Evolutionary conservation across 2,888 invertebrate species (phyloP), one percentile per base, ranked within the genome.

Genomic region (Sesia apiformis): DNA sequence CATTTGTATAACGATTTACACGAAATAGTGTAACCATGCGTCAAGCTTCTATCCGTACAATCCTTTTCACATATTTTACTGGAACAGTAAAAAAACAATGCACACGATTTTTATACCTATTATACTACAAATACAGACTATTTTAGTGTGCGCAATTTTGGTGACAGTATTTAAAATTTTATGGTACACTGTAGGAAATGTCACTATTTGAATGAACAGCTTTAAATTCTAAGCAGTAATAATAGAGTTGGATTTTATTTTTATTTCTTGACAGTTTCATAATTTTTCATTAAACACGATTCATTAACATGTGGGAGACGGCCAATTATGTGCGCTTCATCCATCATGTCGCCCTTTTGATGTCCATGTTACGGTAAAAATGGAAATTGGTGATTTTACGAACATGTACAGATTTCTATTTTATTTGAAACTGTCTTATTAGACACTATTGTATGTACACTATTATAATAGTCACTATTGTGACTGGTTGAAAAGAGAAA

Each of bases 241-340:
- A 7, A 6, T 42, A 6, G 7, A 42, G 42, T 42, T 42, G 7
- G 42, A 42, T 42, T 6, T 42, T 42, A 42, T 6, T 39, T 23
- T 38, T 23, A 46, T 23, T 23, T 23, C 23, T 2, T 23, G 23
- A 42, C 52, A 58, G 61, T 55, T 60, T 62, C 61, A 65, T 80
- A 77, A 85, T 83, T 87, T 87, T 85, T 84, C 86, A 87, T 87
- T 85, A 85, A 76, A 66, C 75, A 76, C 84, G 86, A 84, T 86
- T 86, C 87, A 87, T 88, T 86, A 86, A 80, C 82, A 81, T 79
- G 70, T 65, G 76, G 80, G 78, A 81, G 82, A 74, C 69, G 71
- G 77, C 76, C 84, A 86, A 88, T 88, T 87, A 84, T 81, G 76
- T 78, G 69, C 76, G 81, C 77, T 70, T 75, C 76, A 85, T 87